Evolutionary conservation across 1,140 invertebrate genomes (phyloP).

Genomic region (Drosophila albomicans): DNA sequence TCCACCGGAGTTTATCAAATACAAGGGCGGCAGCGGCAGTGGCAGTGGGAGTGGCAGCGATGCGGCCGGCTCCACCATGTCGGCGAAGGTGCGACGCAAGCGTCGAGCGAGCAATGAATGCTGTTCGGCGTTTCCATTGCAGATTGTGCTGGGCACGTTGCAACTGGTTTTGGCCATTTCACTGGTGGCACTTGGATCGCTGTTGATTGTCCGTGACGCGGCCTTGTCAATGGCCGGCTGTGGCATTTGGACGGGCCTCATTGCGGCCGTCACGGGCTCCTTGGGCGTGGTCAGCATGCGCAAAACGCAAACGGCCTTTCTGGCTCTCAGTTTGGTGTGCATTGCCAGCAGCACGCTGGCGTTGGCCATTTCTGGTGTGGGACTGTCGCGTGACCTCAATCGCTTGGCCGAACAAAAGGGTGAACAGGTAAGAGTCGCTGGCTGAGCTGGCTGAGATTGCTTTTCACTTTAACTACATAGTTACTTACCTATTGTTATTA

Average conservation of each 20-base stretch:
- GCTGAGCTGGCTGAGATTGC: neutral
- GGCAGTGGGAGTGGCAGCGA: constrained; percentile 40
- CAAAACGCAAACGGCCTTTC: constrained; percentile 79
- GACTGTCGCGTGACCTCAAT: constrained; percentile 78
- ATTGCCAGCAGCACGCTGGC: constrained; percentile 82
- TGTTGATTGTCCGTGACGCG: constrained; percentile 76
- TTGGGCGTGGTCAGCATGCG: constrained; percentile 81
- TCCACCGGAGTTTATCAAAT: constrained; percentile 78
- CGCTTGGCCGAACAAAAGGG: constrained; percentile 74
- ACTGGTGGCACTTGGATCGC: constrained; percentile 74
- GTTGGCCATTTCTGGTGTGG: constrained; percentile 81
- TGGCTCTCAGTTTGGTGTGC: constrained; percentile 82
- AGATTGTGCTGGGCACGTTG: constrained; percentile 76
- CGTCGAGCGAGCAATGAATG: constrained; percentile 67
- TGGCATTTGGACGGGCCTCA: constrained; percentile 80
- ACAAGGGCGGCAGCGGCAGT: constrained; percentile 61
- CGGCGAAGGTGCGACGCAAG: constrained; percentile 56
- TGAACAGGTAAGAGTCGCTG: constrained; percentile 32
- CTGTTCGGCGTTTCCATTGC: constrained; percentile 76
- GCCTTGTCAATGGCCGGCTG: constrained; percentile 79
- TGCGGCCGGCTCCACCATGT: constrained; percentile 52
- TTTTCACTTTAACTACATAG: constrained; percentile 17
- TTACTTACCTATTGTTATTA: too few species aligned
- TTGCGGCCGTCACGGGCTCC: constrained; percentile 79
- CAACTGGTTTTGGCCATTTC: constrained; percentile 79